Base-by-base conservation (phyloP, 2,113 vertebrate species). In the Cariama cristata region DNA sequence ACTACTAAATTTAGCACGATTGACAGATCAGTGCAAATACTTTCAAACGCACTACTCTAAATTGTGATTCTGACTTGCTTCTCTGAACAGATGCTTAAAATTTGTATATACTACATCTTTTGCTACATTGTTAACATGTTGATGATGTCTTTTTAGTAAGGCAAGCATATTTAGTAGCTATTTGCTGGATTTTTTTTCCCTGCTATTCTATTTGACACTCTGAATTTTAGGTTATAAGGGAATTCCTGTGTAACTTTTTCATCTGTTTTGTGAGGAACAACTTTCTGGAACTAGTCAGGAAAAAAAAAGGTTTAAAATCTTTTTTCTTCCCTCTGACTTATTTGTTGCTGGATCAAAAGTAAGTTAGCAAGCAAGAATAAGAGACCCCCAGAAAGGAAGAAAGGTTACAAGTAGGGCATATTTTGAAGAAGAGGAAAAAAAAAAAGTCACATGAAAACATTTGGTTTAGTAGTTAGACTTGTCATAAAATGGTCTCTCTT, bases 251-350 rank as follows among this genome's bases (percentile, higher is more conserved):
- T 76, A 49, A 45, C 21, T 92, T 79, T 68, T 28, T 79, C 8
- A 58, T 42, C 14, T 62, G 0, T 76, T 88, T 79, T 53, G 6
- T 2, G 2, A 77, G 30, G 14, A 76, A 12, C 15, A 79, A 33
- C 21, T 52, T 82, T 58, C 64, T 86, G 40, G 20, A 92, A 88
- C 7, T 64, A 47, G 32, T 49, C 13, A 35, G 62, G 32, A 20
- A 8, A n/a, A n/a, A 27, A 56, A 42, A 14, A 63, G 28, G 18
- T 40, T 59, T 32, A 38, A 14, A 30, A 5, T 56, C 16, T 15
- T 9, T 13, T 9, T 9, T 13, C n/a, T 9, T 11, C 4, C 16
- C 1, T 24, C 35, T 1, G 1, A 14, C 24, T 50, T 40, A 19
- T 4, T 38, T 74, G 30, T 69, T 90, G 44, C 30, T 59, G 32